Evolutionary conservation across 2,113 vertebrate species (phyloP).

Genomic region (Hiodon tergisus): DNA sequence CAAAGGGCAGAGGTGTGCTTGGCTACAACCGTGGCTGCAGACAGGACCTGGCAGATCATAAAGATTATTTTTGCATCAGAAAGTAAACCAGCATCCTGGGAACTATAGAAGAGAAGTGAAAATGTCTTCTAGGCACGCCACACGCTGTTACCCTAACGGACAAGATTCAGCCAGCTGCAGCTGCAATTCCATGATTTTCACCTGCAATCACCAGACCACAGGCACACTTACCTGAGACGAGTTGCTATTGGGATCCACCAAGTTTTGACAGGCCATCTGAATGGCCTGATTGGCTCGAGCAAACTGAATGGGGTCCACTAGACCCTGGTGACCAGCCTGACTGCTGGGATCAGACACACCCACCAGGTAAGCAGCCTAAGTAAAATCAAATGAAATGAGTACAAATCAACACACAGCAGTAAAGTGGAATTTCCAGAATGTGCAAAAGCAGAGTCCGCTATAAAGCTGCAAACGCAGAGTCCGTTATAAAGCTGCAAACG

Average conservation of each 20-base stretch:
- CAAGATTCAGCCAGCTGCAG: too few relatives aligned
- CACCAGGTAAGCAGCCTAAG: slow-evolving; percentile 89
- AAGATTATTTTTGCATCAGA: too few relatives aligned
- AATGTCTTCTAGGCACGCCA: too few relatives aligned
- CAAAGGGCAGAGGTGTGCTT: slow-evolving; percentile 96
- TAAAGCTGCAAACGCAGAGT: too few relatives aligned
- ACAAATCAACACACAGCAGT: not conserved
- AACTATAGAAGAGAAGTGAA: too few relatives aligned
- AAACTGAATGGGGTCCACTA: slow-evolving; percentile 97
- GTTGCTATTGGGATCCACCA: slow-evolving; percentile 91
- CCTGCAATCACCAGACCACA: too few relatives aligned
- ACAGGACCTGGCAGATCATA: slow-evolving; percentile 72
- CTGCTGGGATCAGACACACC: slow-evolving; percentile 97
- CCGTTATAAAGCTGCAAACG: too few relatives aligned
- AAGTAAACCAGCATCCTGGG: too few relatives aligned
- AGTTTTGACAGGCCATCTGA: slow-evolving; percentile 96
- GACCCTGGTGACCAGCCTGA: slow-evolving; percentile 91
- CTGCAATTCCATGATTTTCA: not conserved
- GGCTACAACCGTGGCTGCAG: slow-evolving; percentile 94
- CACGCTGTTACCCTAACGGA: too few relatives aligned
- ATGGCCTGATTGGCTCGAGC: slow-evolving; percentile 94
- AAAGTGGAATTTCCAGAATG: not conserved
- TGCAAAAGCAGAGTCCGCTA: too few relatives aligned
- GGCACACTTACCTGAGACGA: slow-evolving; percentile 80
- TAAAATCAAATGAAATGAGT: slow-evolving; percentile 3